A percentile compares a stretch with the other conserved stretches of the same genome.
phyloP scores from a whole-genome alignment of 2,888 invertebrate genomes.

The Zygothrica quintamaculata region DNA sequence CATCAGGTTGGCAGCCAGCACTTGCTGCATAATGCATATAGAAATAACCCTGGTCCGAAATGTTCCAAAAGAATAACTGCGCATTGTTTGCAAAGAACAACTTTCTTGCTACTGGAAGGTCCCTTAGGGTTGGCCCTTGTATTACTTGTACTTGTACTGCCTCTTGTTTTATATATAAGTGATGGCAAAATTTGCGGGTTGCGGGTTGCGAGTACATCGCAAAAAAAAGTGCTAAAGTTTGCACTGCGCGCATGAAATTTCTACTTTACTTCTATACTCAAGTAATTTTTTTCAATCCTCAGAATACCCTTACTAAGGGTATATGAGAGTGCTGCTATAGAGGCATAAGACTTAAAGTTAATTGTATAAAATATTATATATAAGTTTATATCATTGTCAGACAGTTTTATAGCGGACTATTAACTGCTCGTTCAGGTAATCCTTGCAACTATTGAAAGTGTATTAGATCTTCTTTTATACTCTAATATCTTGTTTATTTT shows the following conservation, averaged over 20 bases:
- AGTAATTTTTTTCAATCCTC: conserved; percentile 24
- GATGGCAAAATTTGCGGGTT: background rate
- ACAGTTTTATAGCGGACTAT: no score
- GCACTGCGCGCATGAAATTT: conserved; percentile 74
- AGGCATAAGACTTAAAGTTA: background rate
- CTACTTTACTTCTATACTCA: conserved; percentile 68
- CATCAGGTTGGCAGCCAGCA: conserved; percentile 45
- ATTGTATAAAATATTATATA: no score
- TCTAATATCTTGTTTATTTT: conserved; percentile 2
- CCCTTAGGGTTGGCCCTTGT: conserved; percentile 37
- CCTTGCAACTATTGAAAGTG: no score
- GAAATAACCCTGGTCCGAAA: conserved; percentile 75
- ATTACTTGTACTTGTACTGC: conserved; percentile 17
- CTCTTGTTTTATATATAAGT: no score
- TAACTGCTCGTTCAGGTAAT: no score
- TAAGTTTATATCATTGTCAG: no score
- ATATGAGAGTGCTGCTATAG: background rate
- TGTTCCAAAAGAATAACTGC: conserved; percentile 71
- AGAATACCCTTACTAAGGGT: conserved; percentile 26
- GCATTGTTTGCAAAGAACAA: conserved; percentile 76
- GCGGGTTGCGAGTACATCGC: conserved; percentile 1
- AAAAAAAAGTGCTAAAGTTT: conserved; percentile 76
- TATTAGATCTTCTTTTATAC: background rate
- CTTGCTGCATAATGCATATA: conserved; percentile 65
- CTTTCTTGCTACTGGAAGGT: conserved; percentile 56